Conservation (phyloP, 2,888 invertebrate species). For the Unio pictorum region DNA sequence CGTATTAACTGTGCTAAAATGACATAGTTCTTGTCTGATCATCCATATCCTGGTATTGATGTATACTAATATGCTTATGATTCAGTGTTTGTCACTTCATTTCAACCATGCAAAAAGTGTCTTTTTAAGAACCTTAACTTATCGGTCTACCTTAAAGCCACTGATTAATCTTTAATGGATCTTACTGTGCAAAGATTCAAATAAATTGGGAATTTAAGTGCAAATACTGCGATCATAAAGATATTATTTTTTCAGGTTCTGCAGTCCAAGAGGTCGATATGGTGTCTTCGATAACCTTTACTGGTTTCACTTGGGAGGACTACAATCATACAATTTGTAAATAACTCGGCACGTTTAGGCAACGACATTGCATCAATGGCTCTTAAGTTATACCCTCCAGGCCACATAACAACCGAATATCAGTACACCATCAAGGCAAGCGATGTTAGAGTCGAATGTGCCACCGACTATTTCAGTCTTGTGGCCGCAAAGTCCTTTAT, state of each 20-base stretch:
- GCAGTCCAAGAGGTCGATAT: slow-evolving; percentile 56
- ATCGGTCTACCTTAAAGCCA: too few species aligned
- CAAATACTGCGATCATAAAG: too few species aligned
- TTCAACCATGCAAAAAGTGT: too few species aligned
- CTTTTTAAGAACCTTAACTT: too few species aligned
- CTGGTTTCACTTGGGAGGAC: slow-evolving; percentile 46
- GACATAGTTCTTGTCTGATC: too few species aligned
- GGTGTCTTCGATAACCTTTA: slow-evolving; percentile 40
- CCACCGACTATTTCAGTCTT: slow-evolving; percentile 39
- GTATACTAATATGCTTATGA: too few species aligned
- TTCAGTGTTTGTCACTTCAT: too few species aligned
- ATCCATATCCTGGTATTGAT: too few species aligned
- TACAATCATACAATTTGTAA: slow-evolving; percentile 48
- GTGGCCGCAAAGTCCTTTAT: slow-evolving; percentile 21
- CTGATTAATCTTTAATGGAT: too few species aligned
- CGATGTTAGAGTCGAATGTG: slow-evolving; percentile 57
- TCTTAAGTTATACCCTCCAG: slow-evolving; percentile 35
- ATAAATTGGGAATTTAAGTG: too few species aligned
- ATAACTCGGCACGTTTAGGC: slow-evolving; percentile 50
- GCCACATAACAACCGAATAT: slow-evolving; percentile 32
- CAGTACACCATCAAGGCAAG: slow-evolving; percentile 56
- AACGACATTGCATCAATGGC: slow-evolving; percentile 29
- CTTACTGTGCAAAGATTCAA: too few species aligned
- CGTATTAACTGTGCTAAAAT: too few species aligned
- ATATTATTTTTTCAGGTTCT: slow-evolving; percentile 33